Base-by-base conservation (phyloP, 2,888 invertebrate species). In the Drosophila conformis region DNA sequence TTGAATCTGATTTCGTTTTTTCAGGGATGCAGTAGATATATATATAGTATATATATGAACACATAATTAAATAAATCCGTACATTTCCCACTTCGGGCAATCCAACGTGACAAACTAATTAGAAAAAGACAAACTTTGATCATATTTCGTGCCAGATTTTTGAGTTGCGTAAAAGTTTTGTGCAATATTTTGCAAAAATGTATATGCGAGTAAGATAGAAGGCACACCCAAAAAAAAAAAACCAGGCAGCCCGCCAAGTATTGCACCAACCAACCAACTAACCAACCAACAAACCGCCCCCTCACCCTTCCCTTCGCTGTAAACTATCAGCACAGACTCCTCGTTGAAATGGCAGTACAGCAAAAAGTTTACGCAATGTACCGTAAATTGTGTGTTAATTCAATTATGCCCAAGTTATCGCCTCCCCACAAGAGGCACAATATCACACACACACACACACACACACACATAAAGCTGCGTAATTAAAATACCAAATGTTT, bases 401-500 rank as follows among this genome's bases (percentile, higher is more conserved):
- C 91, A 90, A 90, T 90, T 90, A 90, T 87, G 80, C 61, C 67
- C 75, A 78, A 74, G 73, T 80, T 80, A 78, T 78, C 76, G 76
- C 78, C 78, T 79, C 69, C 67, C 73, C 69, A 64, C 61, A 74
- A 74, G 63, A 57, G 11, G 56, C 11, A 40, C 64, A 49, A 25
- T 48, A 54, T 38, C 31, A 49, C 57, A 48, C 72, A 48, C 61
- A 36, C 64, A 27, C n/a, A n/a, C 25, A 42, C 29, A 36, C 59
- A 42, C 29, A 40, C 54, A 31, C 57, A 5, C 25, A 31, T 31
- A 57, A 54, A 78, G 77, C 71, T 80, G 71, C 69, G 83, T 88
- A 91, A 91, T 91, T 91, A 91, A 91, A 91, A 90, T 90, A 87
- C 87, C 90, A 80, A 91, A 90, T 91, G 90, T 90, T 91, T 91